Conservation (phyloP, 2,888 invertebrate species). For the Cancer borealis region DNA sequence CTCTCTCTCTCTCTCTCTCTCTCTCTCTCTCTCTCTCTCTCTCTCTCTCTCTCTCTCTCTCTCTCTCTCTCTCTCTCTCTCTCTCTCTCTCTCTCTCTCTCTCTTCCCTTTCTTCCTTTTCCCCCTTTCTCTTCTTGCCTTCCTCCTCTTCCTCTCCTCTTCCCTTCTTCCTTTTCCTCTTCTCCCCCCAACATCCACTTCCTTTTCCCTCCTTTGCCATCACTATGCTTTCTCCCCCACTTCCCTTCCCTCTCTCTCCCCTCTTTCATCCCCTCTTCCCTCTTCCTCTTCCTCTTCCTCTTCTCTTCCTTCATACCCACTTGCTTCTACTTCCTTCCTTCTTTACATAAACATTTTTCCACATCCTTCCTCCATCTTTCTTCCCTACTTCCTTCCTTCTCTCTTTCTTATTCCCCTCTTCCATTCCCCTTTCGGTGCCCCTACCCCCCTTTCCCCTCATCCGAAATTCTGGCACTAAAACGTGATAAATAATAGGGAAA, state of each 20-base stretch:
- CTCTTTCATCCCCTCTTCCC: background rate
- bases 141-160: too few relatives aligned
- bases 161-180: too few relatives aligned
- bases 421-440: background rate
- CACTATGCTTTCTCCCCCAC: too few relatives aligned
- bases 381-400: background rate
- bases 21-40: background rate
- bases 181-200: background rate
- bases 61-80: constrained; percentile 1
- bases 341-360: background rate
- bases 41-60: background rate
- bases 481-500: background rate
- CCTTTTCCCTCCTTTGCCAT: background rate
- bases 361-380: background rate
- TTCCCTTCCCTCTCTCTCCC: background rate
- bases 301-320: background rate
- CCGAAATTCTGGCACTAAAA: background rate
- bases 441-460: background rate
- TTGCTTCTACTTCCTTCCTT: background rate
- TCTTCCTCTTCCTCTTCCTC: background rate
- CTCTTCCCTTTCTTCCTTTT: background rate
- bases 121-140: too few relatives aligned
- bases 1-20: background rate
- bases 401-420: background rate
- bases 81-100: background rate